Evolutionary conservation across 2,113 vertebrate genomes (phyloP).

Genomic region (Hippolais icterina): DNA sequence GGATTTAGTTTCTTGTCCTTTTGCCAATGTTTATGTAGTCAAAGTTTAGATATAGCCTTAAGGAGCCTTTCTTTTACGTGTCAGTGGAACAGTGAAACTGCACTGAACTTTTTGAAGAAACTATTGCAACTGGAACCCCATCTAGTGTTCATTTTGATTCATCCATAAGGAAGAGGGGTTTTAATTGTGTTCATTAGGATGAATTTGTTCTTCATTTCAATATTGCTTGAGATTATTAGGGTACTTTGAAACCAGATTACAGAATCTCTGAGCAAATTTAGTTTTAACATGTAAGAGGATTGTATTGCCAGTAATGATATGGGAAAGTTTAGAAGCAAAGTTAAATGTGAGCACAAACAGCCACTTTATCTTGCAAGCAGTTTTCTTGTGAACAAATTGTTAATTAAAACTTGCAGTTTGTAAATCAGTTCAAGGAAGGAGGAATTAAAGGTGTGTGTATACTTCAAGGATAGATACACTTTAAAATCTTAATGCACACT

Average conservation of each 20-base stretch:
- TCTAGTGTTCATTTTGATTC: slow-evolving; percentile 91
- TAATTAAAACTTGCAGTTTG: neutral
- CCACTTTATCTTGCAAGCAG: neutral
- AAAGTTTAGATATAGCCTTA: slow-evolving; percentile 90
- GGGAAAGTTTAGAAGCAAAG: neutral
- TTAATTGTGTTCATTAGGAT: slow-evolving; percentile 21
- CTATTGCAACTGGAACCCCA: slow-evolving; percentile 90
- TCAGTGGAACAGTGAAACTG: slow-evolving; percentile 85
- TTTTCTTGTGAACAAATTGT: neutral
- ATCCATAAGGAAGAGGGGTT: slow-evolving; percentile 62
- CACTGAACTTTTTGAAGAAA: slow-evolving; percentile 81
- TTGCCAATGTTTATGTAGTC: slow-evolving; percentile 93
- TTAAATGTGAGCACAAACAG: neutral
- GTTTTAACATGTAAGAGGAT: neutral
- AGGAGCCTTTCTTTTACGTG: slow-evolving; percentile 88
- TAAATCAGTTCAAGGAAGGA: neutral
- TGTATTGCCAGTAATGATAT: neutral
- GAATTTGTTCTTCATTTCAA: slow-evolving; percentile 2
- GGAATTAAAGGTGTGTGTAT: neutral
- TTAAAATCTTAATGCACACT: neutral
- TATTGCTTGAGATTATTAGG: neutral
- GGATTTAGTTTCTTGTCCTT: slow-evolving; percentile 90
- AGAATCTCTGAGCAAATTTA: neutral
- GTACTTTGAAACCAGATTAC: neutral
- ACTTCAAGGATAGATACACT: neutral